phyloP scores from a whole-genome alignment of 2,113 vertebrate species.

The Lepus timidus region DNA sequence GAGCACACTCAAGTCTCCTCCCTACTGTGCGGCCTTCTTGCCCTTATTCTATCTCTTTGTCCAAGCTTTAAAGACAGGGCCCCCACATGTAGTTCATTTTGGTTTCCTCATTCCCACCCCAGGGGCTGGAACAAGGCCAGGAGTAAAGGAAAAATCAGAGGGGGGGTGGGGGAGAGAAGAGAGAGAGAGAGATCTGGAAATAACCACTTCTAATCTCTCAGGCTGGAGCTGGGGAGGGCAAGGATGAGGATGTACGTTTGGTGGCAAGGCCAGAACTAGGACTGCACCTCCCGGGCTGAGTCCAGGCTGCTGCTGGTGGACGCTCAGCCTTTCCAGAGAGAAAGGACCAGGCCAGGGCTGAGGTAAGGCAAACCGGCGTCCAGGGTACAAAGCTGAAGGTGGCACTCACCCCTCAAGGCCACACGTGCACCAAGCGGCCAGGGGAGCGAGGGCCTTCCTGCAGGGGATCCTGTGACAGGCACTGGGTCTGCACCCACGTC shows the following conservation, averaged over 20 bases:
- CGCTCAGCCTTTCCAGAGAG: background rate
- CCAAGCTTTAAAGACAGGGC: background rate
- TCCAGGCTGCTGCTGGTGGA: background rate
- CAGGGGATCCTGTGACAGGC: background rate
- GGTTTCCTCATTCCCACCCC: background rate
- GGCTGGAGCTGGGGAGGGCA: background rate
- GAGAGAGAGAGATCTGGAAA: background rate
- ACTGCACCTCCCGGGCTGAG: no score
- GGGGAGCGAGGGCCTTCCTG: background rate
- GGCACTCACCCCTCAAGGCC: background rate
- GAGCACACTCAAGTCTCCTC: background rate
- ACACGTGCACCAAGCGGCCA: accelerated
- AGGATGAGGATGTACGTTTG: background rate
- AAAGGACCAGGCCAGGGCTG: background rate
- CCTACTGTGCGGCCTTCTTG: background rate
- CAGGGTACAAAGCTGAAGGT: no score
- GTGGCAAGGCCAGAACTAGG: background rate
- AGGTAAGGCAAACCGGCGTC: background rate
- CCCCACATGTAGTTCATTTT: background rate
- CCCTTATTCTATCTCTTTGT: background rate
- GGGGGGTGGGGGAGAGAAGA: no score
- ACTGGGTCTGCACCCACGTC: background rate
- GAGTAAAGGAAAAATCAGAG: slow-evolving; percentile 5
- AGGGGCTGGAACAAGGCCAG: background rate
- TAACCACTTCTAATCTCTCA: background rate